Evolutionary conservation across 2,113 vertebrate genomes (phyloP), one percentile per base, ranked within the genome.

Genomic region (Brienomyrus brachyistius): DNA sequence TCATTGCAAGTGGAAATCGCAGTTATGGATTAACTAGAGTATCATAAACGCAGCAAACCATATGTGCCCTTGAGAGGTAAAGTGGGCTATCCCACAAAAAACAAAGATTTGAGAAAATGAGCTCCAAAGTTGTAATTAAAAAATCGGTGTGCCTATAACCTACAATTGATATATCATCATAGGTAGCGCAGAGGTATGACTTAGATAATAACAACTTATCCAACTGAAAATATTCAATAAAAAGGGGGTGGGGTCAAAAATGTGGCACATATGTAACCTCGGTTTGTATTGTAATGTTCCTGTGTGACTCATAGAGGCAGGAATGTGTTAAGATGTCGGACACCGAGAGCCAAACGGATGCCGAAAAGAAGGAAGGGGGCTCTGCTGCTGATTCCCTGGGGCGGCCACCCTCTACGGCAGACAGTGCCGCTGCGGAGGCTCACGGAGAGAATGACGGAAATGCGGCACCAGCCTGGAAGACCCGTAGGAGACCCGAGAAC

Each of bases 241-340:
- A 31, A 31, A 31, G 31, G 31, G 31, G 31, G 31, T 31, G 31
- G 31, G 31, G 31, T 31, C 31, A 31, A 31, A 31, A 31, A 31
- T 31, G 31, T 31, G 31, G 31, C 31, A 31, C 56, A 62, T 19
- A 80, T 19, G 74, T 77, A 15, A 77, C 35, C 13, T 77, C 74
- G 3, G 62, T 13, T 70, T 80, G 74, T 80, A 43, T 40, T 43
- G 1, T 56, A n/a, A 87, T 35, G n/a, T 87, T 54, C n/a, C 1
- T 45, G 56, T 45, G 31, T 88, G 56, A 66, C 4, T 66, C 17
- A 9, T 23, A 27, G 10, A 85, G 35, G 89, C n/a, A 47, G 95
- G 91, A 6, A 94, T 93, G 94, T 93, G 94, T 84, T 47, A 94
- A 93, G 92, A 95, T 95, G 94, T 94, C 94, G 2, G 93, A 93